Percentiles rank a stretch among this genome's conserved stretches.
Conservation (phyloP, 2,888 invertebrate species). For the Cheilosia vernalis region DNA sequence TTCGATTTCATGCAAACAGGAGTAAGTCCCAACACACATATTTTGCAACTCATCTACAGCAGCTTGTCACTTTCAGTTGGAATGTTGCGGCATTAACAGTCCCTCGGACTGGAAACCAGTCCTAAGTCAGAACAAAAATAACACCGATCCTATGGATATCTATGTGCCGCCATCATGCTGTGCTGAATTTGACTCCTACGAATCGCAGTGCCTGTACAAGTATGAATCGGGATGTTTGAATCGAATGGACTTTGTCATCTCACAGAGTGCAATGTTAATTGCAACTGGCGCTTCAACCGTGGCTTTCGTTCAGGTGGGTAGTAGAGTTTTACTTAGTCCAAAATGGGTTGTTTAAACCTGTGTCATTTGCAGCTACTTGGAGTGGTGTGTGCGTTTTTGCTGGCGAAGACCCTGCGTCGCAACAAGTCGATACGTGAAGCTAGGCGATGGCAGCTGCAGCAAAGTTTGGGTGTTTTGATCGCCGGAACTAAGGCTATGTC, state of each 20-base stretch:
- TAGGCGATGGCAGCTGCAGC: conserved; percentile 87
- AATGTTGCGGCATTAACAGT: conserved; percentile 87
- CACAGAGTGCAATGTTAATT: conserved; percentile 88
- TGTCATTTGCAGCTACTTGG: conserved; percentile 88
- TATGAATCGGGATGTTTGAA: conserved; percentile 86
- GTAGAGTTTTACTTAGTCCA: not conserved
- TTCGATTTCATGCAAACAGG: conserved; percentile 91
- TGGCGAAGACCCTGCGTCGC: conserved; percentile 92
- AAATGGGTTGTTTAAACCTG: not conserved
- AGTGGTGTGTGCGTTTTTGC: conserved; percentile 93
- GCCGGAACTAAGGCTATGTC: conserved; percentile 79
- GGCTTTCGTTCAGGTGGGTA: conserved; percentile 89
- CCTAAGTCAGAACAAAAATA: conserved; percentile 75
- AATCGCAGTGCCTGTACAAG: conserved; percentile 78
- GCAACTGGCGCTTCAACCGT: conserved; percentile 91
- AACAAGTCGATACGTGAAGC: conserved; percentile 90
- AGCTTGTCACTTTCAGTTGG: conserved; percentile 84
- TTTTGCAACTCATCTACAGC: not conserved
- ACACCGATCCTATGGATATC: conserved; percentile 79
- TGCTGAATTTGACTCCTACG: conserved; percentile 78
- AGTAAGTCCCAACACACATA: conserved; percentile 84
- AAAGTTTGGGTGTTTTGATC: conserved; percentile 81
- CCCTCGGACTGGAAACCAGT: conserved; percentile 86
- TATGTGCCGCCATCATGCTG: conserved; percentile 86
- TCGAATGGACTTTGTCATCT: conserved; percentile 86